phyloP scores from a whole-genome alignment of 1,140 invertebrate species.

The Caenorhabditis latens region DNA sequence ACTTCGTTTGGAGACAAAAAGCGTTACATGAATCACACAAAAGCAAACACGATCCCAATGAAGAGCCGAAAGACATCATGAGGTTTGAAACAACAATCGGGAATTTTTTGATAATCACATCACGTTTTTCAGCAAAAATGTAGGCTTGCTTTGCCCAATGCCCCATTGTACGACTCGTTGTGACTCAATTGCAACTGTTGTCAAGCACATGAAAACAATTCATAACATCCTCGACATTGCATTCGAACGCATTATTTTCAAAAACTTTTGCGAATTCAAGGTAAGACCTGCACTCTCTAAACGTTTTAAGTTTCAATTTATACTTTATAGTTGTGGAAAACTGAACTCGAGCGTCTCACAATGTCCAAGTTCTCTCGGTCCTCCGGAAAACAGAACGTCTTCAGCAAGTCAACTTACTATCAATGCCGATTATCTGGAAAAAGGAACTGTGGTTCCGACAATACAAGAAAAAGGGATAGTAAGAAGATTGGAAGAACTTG shows the following conservation, averaged over 20 bases:
- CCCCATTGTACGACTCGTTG: neutral
- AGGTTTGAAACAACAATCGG: neutral
- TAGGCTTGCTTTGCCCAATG: neutral
- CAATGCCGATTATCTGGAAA: constrained; percentile 6
- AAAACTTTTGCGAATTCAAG: neutral
- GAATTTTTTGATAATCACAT: neutral
- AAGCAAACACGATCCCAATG: neutral
- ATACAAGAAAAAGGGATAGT: neutral
- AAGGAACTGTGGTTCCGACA: neutral
- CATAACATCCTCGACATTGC: neutral
- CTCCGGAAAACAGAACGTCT: neutral
- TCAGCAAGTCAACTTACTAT: constrained; percentile 29
- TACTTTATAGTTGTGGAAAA: neutral
- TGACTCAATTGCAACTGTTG: neutral
- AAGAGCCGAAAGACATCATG: neutral
- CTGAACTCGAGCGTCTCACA: constrained; percentile 9
- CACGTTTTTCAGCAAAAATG: neutral
- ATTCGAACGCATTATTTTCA: constrained; percentile 3
- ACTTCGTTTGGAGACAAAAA: constrained; percentile 23
- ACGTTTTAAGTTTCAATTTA: no score
- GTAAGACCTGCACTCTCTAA: neutral
- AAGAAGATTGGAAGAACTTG: constrained; percentile 23
- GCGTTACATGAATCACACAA: neutral
- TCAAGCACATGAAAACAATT: neutral
- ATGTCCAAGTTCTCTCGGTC: neutral